Percentiles rank a stretch among this genome's conserved stretches.
phyloP scores from a whole-genome alignment of 64 coral and sea anemone genomes.

The Montipora efflorescens region DNA sequence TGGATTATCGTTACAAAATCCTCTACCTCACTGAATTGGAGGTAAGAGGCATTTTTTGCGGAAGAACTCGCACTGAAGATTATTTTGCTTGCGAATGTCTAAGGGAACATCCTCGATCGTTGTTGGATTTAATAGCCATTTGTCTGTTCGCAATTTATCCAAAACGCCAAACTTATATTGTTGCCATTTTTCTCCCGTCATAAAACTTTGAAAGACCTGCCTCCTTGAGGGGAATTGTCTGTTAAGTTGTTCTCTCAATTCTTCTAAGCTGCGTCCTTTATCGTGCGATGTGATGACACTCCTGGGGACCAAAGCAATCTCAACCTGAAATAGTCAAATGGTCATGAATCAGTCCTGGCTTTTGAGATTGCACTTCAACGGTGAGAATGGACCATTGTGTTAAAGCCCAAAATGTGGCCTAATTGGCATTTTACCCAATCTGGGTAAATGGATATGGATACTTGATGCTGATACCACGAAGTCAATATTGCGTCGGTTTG shows the following conservation, averaged over 20 bases:
- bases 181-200: conserved; percentile 66
- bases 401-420: too few species aligned
- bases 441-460: too few species aligned
- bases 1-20: too few species aligned
- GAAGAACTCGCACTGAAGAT: conserved; percentile 31
- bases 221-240: conserved; percentile 63
- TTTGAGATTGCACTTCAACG: background rate
- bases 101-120: conserved; percentile 79
- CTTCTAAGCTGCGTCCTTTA: conserved; percentile 45
- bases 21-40: background rate
- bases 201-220: conserved; percentile 80
- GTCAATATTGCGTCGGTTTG: too few species aligned
- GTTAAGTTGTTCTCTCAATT: conserved; percentile 53
- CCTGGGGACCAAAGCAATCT: conserved; percentile 72
- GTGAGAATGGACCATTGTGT: too few species aligned
- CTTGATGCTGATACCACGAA: too few species aligned
- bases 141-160: conserved; percentile 36
- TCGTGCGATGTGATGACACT: conserved; percentile 39
- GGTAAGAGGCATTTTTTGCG: background rate
- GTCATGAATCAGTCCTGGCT: background rate
- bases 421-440: too few species aligned
- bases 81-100: conserved; percentile 32
- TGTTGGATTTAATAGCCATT: conserved; percentile 8
- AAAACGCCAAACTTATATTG: conserved; percentile 67
- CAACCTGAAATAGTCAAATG: conserved; percentile 58